Evolutionary conservation across 1,140 invertebrate genomes (phyloP).

Genomic region (Drosophila biarmipes): DNA sequence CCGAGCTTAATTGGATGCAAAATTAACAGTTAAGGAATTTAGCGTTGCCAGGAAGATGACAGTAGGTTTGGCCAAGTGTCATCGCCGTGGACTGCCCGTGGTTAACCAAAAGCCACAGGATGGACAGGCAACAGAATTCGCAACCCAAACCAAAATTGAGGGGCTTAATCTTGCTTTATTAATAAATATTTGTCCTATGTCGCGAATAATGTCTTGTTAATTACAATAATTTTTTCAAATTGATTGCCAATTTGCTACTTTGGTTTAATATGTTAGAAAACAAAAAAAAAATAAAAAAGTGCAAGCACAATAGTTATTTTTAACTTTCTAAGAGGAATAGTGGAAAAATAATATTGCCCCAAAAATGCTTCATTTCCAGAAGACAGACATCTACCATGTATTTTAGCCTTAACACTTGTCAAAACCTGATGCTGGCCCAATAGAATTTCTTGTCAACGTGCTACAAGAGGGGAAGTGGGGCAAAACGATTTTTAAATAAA

Average conservation of each 20-base stretch:
- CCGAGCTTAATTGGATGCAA: conserved; percentile 66
- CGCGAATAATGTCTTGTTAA: too few species aligned
- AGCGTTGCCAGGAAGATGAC: background rate
- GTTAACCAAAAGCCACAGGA: conserved; percentile 15
- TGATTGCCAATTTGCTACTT: too few species aligned
- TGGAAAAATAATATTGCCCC: too few species aligned
- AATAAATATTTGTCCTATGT: too few species aligned
- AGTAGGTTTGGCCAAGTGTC: background rate
- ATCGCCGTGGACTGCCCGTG: conserved; percentile 3
- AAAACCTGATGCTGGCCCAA: conserved; percentile 13
- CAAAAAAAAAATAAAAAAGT: too few species aligned
- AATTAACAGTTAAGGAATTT: conserved; percentile 69
- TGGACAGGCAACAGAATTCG: conserved; percentile 5
- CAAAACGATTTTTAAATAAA: conserved; percentile 48
- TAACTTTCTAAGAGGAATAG: too few species aligned
- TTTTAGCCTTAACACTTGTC: background rate
- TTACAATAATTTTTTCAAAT: too few species aligned
- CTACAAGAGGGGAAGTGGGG: background rate
- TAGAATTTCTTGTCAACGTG: conserved; percentile 33
- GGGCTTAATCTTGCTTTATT: background rate
- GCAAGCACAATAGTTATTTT: too few species aligned
- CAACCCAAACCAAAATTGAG: background rate
- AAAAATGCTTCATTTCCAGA: too few species aligned
- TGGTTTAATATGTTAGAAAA: too few species aligned
- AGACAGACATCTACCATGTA: background rate